phyloP scores from a whole-genome alignment of 2,888 invertebrate genomes.

The Drosophila algonquin region DNA sequence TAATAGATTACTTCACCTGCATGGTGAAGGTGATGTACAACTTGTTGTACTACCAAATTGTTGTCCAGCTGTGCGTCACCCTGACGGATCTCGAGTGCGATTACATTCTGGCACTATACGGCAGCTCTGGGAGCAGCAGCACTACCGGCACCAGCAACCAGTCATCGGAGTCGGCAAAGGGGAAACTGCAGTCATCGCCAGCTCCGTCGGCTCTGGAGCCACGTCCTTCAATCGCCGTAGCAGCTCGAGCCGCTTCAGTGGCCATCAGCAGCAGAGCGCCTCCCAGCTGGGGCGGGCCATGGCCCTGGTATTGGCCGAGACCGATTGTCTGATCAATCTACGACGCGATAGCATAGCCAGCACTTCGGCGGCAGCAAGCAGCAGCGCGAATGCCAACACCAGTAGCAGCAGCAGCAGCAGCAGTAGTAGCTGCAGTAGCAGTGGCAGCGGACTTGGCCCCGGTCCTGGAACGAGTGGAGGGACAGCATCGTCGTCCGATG shows the following conservation, averaged over 20 bases:
- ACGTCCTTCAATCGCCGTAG: constrained; percentile 53
- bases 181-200: constrained; percentile 17
- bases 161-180: background rate
- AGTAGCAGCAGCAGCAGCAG: constrained; percentile 10
- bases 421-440: background rate
- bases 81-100: constrained; percentile 88
- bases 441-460: background rate
- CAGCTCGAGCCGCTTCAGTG: constrained; percentile 39
- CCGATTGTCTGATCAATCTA: constrained; percentile 79
- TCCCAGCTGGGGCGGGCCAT: constrained; percentile 82
- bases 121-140: constrained; percentile 11
- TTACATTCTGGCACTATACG: constrained; percentile 83
- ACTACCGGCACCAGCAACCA: constrained; percentile 14
- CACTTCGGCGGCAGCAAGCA: constrained; percentile 39
- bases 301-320: constrained; percentile 82
- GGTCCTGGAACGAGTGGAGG: constrained; percentile 7
- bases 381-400: background rate
- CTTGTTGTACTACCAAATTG: constrained; percentile 94
- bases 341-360: constrained; percentile 81
- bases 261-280: constrained; percentile 47
- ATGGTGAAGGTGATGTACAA: constrained; percentile 95
- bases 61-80: constrained; percentile 90
- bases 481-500: constrained; percentile 43
- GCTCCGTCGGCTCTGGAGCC: background rate
- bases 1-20: constrained; percentile 93